Base-by-base conservation (phyloP, 2,888 invertebrate genomes). In the Aphrophora alni region DNA sequence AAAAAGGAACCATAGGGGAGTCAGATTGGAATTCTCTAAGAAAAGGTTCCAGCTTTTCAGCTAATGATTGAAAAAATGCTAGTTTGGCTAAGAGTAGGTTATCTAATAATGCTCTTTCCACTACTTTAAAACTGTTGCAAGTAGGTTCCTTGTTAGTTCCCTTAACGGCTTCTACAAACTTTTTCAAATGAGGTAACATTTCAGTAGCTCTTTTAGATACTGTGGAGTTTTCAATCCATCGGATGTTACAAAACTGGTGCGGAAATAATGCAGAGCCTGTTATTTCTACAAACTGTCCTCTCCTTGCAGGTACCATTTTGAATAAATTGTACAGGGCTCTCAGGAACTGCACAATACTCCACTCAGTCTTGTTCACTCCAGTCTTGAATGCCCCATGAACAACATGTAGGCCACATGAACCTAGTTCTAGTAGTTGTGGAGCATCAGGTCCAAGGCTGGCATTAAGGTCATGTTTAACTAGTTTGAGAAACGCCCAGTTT, bases 391-490 rank as follows among this genome's bases (percentile, higher is more conserved):
- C 84, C 17, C 85, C 85, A 83, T 87, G 85, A 25, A 86, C 81
- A 24, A 84, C 83, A 80, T 87, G 87, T 8, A 87, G 82, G 74
- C 86, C 85, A 74, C 86, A 87, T 68, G 83, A 84, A 59, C 86
- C 86, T 68, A 86, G 82, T 27, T 86, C 83, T 24, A 87, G 70
- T 17, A 86, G 81, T 44, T 78, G 24, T 7, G 77, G 76, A 75
- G 83, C 80, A 59, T 80, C 44, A 27, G 77, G 21, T 17, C 33
- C 59, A n/a, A n/a, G n/a, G 28, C 76, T 59, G 14, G 75, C 26
- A 25, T 80, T 72, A 75, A 78, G 38, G 5, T 78, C 76, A 38
- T 78, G 80, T 76, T 79, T 51, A 26, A 82, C 70, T 71, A 82
- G 78, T 38, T 68, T 79, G 5, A 81, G 72, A 14, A 84, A 81